Base-by-base conservation (phyloP, 2,797 vertebrate species). In the Sebastes goodei region DNA sequence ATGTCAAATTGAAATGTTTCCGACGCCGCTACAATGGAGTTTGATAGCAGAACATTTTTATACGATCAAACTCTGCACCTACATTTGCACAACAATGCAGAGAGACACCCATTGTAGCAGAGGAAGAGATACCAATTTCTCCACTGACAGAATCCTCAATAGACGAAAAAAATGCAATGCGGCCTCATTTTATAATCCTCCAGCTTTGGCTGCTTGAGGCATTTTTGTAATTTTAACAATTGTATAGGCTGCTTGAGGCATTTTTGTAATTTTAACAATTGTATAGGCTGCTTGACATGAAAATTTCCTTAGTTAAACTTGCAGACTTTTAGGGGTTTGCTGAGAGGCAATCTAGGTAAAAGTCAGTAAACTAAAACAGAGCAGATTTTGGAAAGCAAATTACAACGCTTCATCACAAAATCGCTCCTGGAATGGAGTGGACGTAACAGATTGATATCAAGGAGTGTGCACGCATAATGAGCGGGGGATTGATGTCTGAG, bases 391-490 rank as follows among this genome's bases (percentile, higher is more conserved):
- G 38, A 9, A 9, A 12, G 7, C 35, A 84, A 82, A 88, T 86
- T 85, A 81, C 74, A 86, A 46, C 77, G 71, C 79, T 89, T 75
- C 38, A 81, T 86, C 84, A 82, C 74, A 20, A 57, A 79, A 84
- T 57, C 1, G 66, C 81, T 85, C 60, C 81, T 80, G 80, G 84
- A 73, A 76, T 59, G 76, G 21, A 71, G 12, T 7, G 71, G 59
- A 78, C 9, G 10, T 62, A 72, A n/a, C 57, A 76, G 86, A 88
- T 80, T 84, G 79, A 85, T 85, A 70, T 73, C 29, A 49, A 55
- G 59, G 61, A 59, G 61, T 55, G 78, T 12, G 12, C n/a, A n/a
- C 62, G 70, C 71, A 65, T 87, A 84, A 89, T 81, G 72, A 84
- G 71, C 49, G 27, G 29, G 73, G 77, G 71, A 85, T 52, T 76